phyloP scores from a whole-genome alignment of 2,888 invertebrate species.

The Drosophila koepferae region DNA sequence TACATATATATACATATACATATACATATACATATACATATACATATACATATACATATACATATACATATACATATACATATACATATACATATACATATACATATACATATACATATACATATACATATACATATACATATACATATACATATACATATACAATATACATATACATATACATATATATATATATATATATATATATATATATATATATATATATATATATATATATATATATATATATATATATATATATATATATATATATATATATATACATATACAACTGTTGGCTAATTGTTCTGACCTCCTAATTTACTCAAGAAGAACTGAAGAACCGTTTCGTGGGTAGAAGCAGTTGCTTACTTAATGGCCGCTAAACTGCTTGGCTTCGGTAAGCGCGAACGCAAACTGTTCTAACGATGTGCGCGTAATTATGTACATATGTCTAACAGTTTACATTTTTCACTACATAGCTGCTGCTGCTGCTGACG shows the following conservation, averaged over 20 bases:
- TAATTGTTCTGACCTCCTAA: conserved; percentile 85
- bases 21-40: conserved; percentile 60
- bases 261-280: neutral
- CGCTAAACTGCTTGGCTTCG: conserved; percentile 61
- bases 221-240: conserved; percentile 31
- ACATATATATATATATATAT: conserved; percentile 63
- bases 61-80: conserved; percentile 62
- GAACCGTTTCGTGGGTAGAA: conserved; percentile 33
- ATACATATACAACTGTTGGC: conserved; percentile 73
- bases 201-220: conserved; percentile 64
- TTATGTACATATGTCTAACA: conserved; percentile 72
- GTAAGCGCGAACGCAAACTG: conserved; percentile 60
- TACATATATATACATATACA: conserved; percentile 57
- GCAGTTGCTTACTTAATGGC: conserved; percentile 49
- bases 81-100: conserved; percentile 59
- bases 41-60: conserved; percentile 65
- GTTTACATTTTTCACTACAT: conserved; percentile 56
- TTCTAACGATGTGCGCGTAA: conserved; percentile 75
- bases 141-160: neutral
- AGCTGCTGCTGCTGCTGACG: conserved; percentile 12
- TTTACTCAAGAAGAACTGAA: conserved; percentile 82
- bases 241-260: conserved; percentile 65
- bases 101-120: conserved; percentile 38
- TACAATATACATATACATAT: conserved; percentile 42
- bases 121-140: conserved; percentile 67